These are phyloP conservation scores for Brachylomia viminalis DNA, from an alignment of 2,888 invertebrate species.

Conservation along the genomic window DNA sequence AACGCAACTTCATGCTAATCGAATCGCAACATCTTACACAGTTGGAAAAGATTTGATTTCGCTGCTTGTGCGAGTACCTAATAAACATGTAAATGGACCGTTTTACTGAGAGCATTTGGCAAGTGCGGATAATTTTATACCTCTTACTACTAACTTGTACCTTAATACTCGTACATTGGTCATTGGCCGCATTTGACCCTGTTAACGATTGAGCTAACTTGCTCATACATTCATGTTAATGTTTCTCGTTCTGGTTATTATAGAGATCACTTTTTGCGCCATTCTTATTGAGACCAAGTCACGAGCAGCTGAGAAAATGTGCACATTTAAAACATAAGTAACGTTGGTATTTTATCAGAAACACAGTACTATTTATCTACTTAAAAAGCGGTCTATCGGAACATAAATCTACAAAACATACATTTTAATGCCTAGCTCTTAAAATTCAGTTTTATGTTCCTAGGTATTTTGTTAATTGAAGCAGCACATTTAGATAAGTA, in stretches of 20 bases:
- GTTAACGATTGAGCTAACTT: constrained; percentile 51
- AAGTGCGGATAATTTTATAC: constrained; percentile 45
- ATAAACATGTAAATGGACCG: constrained; percentile 43
- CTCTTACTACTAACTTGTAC: constrained; percentile 6
- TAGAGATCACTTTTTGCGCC: constrained; percentile 57
- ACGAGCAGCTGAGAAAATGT: constrained; percentile 22
- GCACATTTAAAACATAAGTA: constrained; percentile 15
- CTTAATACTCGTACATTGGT: constrained; percentile 47
- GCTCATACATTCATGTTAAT: constrained; percentile 42
- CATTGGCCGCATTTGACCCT: constrained; percentile 61
- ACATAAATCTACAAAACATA: constrained; percentile 45
- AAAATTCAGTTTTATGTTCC: constrained; percentile 55
- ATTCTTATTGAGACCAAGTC: constrained; percentile 44
- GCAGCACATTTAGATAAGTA: constrained; percentile 70
- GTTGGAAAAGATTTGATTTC: constrained; percentile 42
- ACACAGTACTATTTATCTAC: constrained; percentile 4
- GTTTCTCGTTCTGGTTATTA: constrained; percentile 59
- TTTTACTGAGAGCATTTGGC: constrained; percentile 43
- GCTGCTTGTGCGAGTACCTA: constrained; percentile 7
- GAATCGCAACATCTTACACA: constrained; percentile 19
- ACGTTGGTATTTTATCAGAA: constrained; percentile 8
- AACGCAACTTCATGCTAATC: constrained; percentile 31
- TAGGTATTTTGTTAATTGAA: constrained; percentile 65
- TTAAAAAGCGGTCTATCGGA: constrained; percentile 23
- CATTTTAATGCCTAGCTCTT: constrained; percentile 52